A percentile compares a stretch with the other conserved stretches of the same genome.
Conservation (phyloP, 2,888 invertebrate species). For the Argyra leucocephala region DNA sequence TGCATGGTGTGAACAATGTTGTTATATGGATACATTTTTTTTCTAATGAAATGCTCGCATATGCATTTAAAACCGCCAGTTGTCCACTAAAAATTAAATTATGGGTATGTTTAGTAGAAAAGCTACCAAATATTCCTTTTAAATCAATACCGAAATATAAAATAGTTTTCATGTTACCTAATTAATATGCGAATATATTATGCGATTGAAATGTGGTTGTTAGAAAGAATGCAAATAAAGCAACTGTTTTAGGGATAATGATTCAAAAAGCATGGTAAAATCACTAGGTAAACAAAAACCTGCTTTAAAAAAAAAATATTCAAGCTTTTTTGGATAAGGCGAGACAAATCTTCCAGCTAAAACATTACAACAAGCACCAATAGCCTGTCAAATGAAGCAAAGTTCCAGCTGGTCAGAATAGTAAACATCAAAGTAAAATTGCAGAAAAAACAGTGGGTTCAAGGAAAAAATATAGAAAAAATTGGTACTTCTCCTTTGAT, state of each 20-base stretch:
- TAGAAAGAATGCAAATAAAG: conserved; percentile 79
- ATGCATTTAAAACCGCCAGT: conserved; percentile 76
- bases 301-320: conserved; percentile 66
- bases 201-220: conserved; percentile 90
- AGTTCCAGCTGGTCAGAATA: conserved; percentile 43
- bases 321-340: conserved; percentile 75
- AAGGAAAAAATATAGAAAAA: conserved; percentile 75
- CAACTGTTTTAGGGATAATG: conserved; percentile 86
- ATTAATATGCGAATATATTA: conserved; percentile 68
- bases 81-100: conserved; percentile 72
- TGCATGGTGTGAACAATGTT: conserved; percentile 73
- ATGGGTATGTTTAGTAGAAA: conserved; percentile 76
- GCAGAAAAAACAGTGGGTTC: conserved; percentile 42
- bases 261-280: conserved; percentile 53
- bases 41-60: conserved; percentile 81
- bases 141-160: conserved; percentile 76
- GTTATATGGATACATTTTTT: conserved; percentile 71
- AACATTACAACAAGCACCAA: conserved; percentile 53
- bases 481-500: conserved; percentile 69
- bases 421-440: conserved; percentile 21
- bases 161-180: conserved; percentile 63
- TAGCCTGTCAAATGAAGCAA: conserved; percentile 45
- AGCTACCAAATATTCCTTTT: conserved; percentile 59
- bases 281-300: conserved; percentile 50
- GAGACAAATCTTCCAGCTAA: conserved; percentile 71